Conservation (phyloP, 2,113 vertebrate species). For the Mionectes macconnelli region DNA sequence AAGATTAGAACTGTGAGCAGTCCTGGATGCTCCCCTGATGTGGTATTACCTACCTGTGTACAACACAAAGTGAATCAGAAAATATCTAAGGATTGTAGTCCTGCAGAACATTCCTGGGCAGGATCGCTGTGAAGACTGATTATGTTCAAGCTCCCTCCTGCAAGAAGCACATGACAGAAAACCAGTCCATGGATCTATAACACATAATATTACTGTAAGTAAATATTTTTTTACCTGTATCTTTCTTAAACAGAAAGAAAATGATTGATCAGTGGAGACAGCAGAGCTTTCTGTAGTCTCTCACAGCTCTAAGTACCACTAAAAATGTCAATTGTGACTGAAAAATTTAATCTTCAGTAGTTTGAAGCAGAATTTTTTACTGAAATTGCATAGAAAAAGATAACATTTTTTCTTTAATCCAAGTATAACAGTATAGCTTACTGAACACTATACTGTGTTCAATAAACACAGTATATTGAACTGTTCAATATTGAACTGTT, state of each 20-base stretch:
- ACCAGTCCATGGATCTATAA: no score
- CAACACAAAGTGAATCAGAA: neutral
- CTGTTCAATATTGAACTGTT: no score
- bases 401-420: neutral
- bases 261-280: neutral
- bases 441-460: no score
- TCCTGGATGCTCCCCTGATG: neutral
- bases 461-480: no score
- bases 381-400: neutral
- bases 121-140: neutral
- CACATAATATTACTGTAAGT: no score
- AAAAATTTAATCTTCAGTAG: neutral
- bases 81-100: neutral
- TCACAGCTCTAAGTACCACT: neutral
- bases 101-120: neutral
- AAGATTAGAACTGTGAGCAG: neutral
- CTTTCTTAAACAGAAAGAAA: no score
- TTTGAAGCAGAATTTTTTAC: neutral
- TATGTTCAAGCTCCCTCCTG: no score
- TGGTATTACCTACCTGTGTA: neutral
- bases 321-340: neutral
- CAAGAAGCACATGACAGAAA: no score
- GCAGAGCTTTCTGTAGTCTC: neutral
- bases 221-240: no score
- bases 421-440: neutral